A percentile compares a stretch with the other conserved stretches of the same genome.
Conservation (phyloP, 2,113 vertebrate genomes). For the Pelobates fuscus region DNA sequence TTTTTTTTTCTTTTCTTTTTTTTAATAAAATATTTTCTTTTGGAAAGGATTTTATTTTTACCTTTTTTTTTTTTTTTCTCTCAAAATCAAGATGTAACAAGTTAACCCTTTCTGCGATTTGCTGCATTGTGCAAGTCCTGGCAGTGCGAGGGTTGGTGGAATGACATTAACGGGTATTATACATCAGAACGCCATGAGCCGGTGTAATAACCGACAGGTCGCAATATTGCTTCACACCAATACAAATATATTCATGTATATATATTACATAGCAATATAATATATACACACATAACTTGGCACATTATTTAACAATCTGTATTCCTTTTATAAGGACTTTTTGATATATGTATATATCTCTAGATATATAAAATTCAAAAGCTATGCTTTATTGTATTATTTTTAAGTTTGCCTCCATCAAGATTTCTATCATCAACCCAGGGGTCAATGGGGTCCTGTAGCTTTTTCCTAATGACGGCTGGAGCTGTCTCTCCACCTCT, state of each 20-base stretch:
- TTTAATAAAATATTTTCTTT: conserved; percentile 79
- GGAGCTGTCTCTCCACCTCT: not conserved
- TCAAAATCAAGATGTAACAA: conserved; percentile 66
- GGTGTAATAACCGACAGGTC: conserved; percentile 64
- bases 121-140: not conserved
- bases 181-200: conserved; percentile 75
- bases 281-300: conserved; percentile 69
- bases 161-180: conserved; percentile 69
- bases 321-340: conserved; percentile 66
- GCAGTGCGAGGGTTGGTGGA: conserved; percentile 61
- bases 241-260: conserved; percentile 64
- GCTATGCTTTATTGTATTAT: conserved; percentile 55
- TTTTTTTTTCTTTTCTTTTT: conserved; percentile 64
- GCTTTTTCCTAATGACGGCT: conserved; percentile 13
- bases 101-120: conserved; percentile 2
- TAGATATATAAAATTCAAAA: conserved; percentile 62
- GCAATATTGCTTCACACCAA: conserved; percentile 71
- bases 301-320: conserved; percentile 71
- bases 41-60: conserved; percentile 62
- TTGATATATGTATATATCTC: conserved; percentile 55
- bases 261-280: conserved; percentile 49
- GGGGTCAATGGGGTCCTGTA: not conserved
- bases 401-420: conserved; percentile 43
- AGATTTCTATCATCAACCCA: too few species aligned
- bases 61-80: conserved; percentile 36